Base-by-base conservation (phyloP, 2,113 vertebrate genomes). In the Eubucco bourcierii region DNA sequence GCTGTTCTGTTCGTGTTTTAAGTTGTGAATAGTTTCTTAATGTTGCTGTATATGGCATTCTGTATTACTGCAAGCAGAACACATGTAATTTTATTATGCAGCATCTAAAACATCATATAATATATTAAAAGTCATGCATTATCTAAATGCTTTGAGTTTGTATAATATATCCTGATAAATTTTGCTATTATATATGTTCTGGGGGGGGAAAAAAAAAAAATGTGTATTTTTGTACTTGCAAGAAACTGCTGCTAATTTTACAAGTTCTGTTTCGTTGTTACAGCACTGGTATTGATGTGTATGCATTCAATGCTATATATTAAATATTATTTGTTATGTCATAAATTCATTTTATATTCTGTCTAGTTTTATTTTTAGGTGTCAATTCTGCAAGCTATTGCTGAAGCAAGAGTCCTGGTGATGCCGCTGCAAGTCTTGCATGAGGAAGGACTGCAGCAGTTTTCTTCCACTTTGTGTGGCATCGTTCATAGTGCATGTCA, bases 191-290 rank as follows among this genome's bases (percentile, higher is more conserved):
- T 97, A 97, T 97, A 98, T 98, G 98, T 97, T 96, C 97, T 98
- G 93, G 98, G 98, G 98, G 98, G 93, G 97, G 97, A 98, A 98
- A 98, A 94, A 97, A n/a, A n/a, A n/a, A n/a, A 98, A 98, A 98
- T 97, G 98, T 98, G 98, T 99, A 99, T 99, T 99, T 99, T 99
- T 99, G 98, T 99, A 99, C 98, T 98, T 98, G 98, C 98, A 97
- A 98, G 83, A 98, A 98, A 98, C 95, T 98, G 98, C 98, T 99
- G 98, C 98, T 98, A 98, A 97, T 97, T 98, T 98, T 98, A 98
- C 97, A 97, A 97, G 95, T 97, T 97, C 80, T 95, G 95, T 96
- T 97, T 94, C 90, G 90, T 97, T 97, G 97, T 97, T 96, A 95
- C 72, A 72, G 96, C 97, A 97, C 97, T 97, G 97, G 95, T 97